Evolutionary conservation across 2,888 invertebrate genomes (phyloP), one percentile per base, ranked within the genome.

Genomic region (Sialis lutaria): DNA sequence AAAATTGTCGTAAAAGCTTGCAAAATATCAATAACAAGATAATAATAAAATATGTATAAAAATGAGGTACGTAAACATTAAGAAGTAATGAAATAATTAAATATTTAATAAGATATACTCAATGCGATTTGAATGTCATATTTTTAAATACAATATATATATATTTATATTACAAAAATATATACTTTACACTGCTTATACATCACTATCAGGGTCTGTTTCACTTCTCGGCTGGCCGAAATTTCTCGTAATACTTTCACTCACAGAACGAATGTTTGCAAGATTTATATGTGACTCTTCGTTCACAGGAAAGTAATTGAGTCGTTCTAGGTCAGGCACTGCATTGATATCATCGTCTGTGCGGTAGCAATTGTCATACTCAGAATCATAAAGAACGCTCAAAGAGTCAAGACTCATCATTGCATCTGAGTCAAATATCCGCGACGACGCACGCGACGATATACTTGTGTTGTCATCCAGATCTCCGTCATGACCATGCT

Each of bases 391-490:
- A 55, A 89, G 78, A 45, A 84, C 84, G 64, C 84, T 84, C 53
- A 86, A 70, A 10, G 84, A 85, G 64, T 86, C 86, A 43, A 86
- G 69, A 49, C 83, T 84, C 57, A 82, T 76, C 52, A 82, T 72
- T 46, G 82, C 81, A 58, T 82, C 82, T 1, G 81, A 80, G 63
- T 83, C 83, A 54, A 88, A 77, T 43, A 88, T 74, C 7, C 86
- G 74, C 9, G 87, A 86, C 22, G 86, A 87, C 34, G 88, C 87
- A 51, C 88, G 73, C 6, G 87, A 87, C 4, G 87, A 88, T 52
- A 88, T 79, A 54, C 79, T 79, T 53, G 86, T 86, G 59, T 88
- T 75, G 60, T 75, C 75, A 58, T 73, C 72, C 58, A 75, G 72
- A 52, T 72, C 72, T 43, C 68, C 68, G 45, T 69, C 68, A 48